A percentile compares a stretch with the other conserved stretches of the same genome.
These are phyloP conservation scores for Vimba vimba DNA, from an alignment of 2,113 vertebrate species.

Conservation along the genomic window DNA sequence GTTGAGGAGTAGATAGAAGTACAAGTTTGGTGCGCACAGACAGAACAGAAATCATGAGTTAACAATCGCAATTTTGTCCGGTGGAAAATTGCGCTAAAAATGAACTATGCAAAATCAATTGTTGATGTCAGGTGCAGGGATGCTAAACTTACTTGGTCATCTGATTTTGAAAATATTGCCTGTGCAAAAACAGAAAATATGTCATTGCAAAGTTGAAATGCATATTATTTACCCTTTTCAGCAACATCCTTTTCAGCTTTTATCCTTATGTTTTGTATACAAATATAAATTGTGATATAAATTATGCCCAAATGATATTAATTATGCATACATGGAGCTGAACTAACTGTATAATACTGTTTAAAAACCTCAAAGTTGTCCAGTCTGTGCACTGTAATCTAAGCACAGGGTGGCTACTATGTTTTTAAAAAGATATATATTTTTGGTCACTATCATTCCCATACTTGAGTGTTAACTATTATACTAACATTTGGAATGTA, in stretches of 20 bases:
- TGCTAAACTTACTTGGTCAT: constrained; percentile 76
- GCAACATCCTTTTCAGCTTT: not conserved
- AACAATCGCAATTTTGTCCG: too few relatives aligned
- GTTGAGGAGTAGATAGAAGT: too few relatives aligned
- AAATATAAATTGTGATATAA: not conserved
- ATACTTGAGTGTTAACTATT: not conserved
- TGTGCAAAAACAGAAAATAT: constrained; percentile 46
- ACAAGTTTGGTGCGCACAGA: too few relatives aligned
- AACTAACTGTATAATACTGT: not conserved
- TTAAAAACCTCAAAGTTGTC: not conserved
- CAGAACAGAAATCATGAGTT: too few relatives aligned
- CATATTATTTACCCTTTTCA: not conserved
- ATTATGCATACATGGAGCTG: too few relatives aligned
- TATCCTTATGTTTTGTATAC: too few relatives aligned
- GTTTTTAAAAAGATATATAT: too few relatives aligned
- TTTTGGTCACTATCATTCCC: not conserved
- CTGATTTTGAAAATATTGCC: constrained; percentile 79
- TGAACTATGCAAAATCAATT: not conserved
- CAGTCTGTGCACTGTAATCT: not conserved
- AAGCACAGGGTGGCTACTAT: not conserved
- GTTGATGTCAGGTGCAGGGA: not conserved
- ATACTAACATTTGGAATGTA: not conserved
- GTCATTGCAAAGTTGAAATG: not conserved
- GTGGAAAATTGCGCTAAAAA: too few relatives aligned
- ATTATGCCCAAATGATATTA: too few relatives aligned